Evolutionary conservation across 2,888 invertebrate genomes (phyloP), one percentile per base, ranked within the genome.

Genomic region (Trachelus iudaicus): DNA sequence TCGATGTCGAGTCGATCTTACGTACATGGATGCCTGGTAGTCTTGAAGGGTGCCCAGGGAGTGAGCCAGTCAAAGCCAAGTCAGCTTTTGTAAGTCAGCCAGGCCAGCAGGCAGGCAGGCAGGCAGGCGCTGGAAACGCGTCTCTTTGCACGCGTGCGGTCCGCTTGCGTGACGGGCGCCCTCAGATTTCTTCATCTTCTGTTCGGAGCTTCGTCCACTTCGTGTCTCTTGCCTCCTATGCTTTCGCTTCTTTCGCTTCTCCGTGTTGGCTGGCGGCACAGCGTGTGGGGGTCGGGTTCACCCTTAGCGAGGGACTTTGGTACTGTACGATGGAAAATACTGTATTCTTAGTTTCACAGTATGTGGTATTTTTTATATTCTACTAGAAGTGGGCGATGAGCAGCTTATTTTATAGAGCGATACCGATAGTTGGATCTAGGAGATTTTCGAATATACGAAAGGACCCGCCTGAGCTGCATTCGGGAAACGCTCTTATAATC

Each of bases 91-190:
- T 73, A 75, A 83, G 84, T 84, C 83, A 84, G 81, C 34, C 75
- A 78, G 69, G 75, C 76, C 73, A 35, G 15, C 13, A 69, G 69
- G 75, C 40, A 80, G 77, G 15, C 13, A 69, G 69, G 75, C 40
- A 80, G 77, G 73, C 78, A 79, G 69, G 79, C 81, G 77, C 75
- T 77, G 77, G 75, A 82, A 82, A 85, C 83, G 86, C 87, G 87
- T 88, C 56, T 23, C 87, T 89, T 89, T 87, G 85, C 87, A 88
- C 88, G 88, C 89, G 87, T 88, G 88, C 88, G 87, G 86, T 88
- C 85, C 86, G 88, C 83, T 89, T 86, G 89, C 89, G 89, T 89
- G 89, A 89, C 85, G 86, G 87, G 86, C 89, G 89, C 88, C 87
- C 85, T 83, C 83, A 81, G 77, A 79, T 76, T 78, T 80, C 79